Percentiles rank a stretch among this genome's conserved stretches.
These are phyloP conservation scores for Acropora yongei DNA, from an alignment of 64 coral and sea anemone genomes.

Conservation along the genomic window DNA sequence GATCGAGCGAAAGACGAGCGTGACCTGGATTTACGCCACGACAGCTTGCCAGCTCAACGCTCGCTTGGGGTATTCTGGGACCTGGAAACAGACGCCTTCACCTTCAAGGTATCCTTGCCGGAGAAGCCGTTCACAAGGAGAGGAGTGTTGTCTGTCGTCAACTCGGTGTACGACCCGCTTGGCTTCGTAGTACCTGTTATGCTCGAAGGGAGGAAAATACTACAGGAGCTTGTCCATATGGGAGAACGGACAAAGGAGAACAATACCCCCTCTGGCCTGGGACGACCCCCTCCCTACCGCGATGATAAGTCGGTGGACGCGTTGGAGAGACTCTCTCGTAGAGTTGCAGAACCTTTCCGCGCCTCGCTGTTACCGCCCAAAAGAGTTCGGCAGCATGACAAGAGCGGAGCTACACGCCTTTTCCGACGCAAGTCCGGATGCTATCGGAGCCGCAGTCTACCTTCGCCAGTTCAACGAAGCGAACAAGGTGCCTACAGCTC, in stretches of 20 bases:
- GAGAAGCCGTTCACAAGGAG: neutral
- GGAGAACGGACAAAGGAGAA: neutral
- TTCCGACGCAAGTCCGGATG: no score
- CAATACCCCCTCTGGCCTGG: neutral
- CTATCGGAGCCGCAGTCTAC: no score
- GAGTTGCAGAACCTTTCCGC: neutral
- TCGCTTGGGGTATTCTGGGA: no score
- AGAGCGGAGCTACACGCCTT: conserved; percentile 11
- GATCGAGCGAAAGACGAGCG: no score
- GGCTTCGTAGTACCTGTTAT: conserved; percentile 9
- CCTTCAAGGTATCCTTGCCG: conserved; percentile 7
- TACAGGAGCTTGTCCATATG: neutral
- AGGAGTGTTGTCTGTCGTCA: conserved; percentile 6
- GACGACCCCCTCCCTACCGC: neutral
- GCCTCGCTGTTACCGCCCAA: neutral
- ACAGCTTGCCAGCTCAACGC: no score
- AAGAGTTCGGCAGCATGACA: neutral
- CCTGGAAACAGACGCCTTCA: conserved; percentile 27
- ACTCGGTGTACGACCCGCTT: conserved; percentile 30
- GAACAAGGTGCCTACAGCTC: no score
- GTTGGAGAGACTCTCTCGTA: conserved; percentile 4
- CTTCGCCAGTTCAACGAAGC: no score
- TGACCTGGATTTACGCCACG: no score
- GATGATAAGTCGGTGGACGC: neutral
- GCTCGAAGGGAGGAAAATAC: conserved; percentile 8